phyloP scores from a whole-genome alignment of 2,113 vertebrate species.

The Psittacula cyanocephala region DNA sequence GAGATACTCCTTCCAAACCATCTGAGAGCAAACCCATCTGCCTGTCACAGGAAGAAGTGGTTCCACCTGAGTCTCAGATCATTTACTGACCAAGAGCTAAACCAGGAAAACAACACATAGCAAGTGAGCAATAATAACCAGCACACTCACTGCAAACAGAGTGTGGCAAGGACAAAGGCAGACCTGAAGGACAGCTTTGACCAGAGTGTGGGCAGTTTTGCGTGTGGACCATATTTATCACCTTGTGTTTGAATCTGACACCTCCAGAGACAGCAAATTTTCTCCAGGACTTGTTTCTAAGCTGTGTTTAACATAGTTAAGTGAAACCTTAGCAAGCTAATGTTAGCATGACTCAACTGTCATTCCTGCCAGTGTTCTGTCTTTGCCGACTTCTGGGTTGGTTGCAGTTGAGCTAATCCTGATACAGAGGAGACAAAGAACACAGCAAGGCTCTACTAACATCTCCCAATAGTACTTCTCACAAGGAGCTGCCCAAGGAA shows the following conservation, averaged over 20 bases:
- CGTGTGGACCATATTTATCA: fast-evolving
- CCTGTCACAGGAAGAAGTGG: not conserved
- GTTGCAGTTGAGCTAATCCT: not conserved
- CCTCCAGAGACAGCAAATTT: not conserved
- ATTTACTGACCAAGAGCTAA: not conserved
- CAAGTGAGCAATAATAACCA: fast-evolving
- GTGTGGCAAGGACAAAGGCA: fast-evolving
- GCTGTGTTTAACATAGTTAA: not conserved
- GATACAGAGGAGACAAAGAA: too few species aligned
- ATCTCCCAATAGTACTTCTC: not conserved
- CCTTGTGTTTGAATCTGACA: fast-evolving
- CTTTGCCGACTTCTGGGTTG: not conserved
- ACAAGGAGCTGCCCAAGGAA: fast-evolving
- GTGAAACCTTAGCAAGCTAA: not conserved
- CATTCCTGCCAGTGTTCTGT: fast-evolving
- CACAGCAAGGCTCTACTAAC: not conserved
- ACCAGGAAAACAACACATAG: not conserved
- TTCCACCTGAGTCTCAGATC: not conserved
- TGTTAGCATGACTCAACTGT: not conserved
- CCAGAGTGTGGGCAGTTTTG: fast-evolving
- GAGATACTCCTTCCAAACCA: not conserved
- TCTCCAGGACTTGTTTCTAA: not conserved
- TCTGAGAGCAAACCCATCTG: not conserved
- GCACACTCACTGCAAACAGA: fast-evolving
- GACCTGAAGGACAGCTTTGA: not conserved